Evolutionary conservation across 2,888 invertebrate genomes (phyloP).

Genomic region (Eulithis prunata): DNA sequence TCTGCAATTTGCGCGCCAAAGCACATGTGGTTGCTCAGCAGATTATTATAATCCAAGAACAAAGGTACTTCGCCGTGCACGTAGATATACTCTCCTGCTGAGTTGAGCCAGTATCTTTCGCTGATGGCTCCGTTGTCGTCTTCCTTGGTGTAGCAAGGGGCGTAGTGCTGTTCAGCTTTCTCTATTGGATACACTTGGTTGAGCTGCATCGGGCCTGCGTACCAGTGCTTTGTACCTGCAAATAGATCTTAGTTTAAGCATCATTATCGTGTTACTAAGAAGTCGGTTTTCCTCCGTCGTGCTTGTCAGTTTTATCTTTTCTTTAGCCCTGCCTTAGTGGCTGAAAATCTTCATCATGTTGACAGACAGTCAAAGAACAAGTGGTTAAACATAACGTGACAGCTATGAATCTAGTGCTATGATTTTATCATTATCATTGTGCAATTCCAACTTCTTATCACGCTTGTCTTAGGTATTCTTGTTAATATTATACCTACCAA

Average conservation of each 20-base stretch:
- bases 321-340: too few relatives aligned
- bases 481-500: conserved; percentile 50
- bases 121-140: conserved; percentile 82
- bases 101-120: conserved; percentile 90
- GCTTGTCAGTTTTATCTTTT: too few relatives aligned
- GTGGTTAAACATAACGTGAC: not conserved
- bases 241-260: conserved; percentile 20
- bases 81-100: conserved; percentile 87
- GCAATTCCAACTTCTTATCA: not conserved
- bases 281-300: too few relatives aligned
- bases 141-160: conserved; percentile 83
- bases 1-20: conserved; percentile 81
- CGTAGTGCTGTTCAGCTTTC: conserved; percentile 74
- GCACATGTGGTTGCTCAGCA: conserved; percentile 81
- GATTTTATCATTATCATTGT: not conserved
- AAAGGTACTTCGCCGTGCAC: conserved; percentile 87
- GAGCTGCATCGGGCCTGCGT: conserved; percentile 86
- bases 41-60: conserved; percentile 88
- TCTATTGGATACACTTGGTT: conserved; percentile 86
- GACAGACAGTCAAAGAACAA: not conserved
- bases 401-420: too few relatives aligned
- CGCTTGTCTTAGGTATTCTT: not conserved
- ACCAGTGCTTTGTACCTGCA: conserved; percentile 85
- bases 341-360: too few relatives aligned
- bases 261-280: not conserved